Evolutionary conservation across 2,113 vertebrate genomes (phyloP).

Genomic region (Psophia crepitans): DNA sequence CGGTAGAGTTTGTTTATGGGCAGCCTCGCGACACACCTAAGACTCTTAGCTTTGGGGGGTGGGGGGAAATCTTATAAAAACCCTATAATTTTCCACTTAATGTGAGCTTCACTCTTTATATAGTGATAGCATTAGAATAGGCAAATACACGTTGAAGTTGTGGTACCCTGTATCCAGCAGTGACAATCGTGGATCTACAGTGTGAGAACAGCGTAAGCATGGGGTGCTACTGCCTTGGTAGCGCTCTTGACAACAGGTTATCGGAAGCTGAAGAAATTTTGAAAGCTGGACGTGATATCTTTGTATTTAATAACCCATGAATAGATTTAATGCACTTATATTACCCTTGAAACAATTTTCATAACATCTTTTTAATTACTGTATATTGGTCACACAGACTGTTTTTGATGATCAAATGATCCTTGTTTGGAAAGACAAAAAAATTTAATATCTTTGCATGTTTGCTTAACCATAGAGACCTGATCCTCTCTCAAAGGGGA

Average conservation of each 20-base stretch:
- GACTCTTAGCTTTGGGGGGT: background rate
- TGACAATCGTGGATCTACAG: fast-evolving
- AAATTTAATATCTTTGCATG: background rate
- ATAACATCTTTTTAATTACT: background rate
- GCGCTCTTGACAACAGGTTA: background rate
- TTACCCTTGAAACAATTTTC: too few relatives aligned
- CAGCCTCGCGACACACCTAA: background rate
- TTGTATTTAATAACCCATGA: background rate
- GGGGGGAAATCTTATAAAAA: background rate
- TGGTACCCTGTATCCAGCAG: background rate
- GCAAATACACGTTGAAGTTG: background rate
- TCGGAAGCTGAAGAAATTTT: background rate
- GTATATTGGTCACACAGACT: background rate
- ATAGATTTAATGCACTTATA: background rate
- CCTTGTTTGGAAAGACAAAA: background rate
- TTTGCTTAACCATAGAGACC: background rate
- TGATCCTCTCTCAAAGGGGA: background rate
- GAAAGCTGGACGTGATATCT: background rate
- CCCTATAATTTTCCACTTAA: background rate
- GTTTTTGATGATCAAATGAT: background rate
- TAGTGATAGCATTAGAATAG: background rate
- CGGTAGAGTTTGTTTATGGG: background rate
- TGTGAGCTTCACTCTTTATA: background rate
- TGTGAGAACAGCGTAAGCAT: background rate
- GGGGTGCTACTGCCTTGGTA: background rate